phyloP scores from a whole-genome alignment of 2,888 invertebrate genomes.

The Ceramica pisi region DNA sequence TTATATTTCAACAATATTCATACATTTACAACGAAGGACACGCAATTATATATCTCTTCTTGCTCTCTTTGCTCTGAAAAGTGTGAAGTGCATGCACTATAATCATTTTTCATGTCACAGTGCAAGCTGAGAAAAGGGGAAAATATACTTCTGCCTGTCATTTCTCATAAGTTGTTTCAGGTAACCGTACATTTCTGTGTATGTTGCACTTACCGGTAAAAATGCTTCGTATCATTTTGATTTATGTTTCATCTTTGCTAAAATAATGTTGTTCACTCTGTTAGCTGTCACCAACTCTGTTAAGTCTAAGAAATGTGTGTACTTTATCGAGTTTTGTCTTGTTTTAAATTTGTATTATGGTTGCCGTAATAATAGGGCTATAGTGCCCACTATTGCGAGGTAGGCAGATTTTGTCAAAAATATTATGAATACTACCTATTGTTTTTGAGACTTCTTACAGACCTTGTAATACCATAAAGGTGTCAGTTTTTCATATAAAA shows the following conservation, averaged over 20 bases:
- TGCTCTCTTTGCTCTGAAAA: slow-evolving; percentile 1
- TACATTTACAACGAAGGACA: slow-evolving; percentile 28
- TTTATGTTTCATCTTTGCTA: not conserved
- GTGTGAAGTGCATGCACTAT: slow-evolving; percentile 33
- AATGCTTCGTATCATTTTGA: slow-evolving; percentile 6
- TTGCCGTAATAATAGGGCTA: not conserved
- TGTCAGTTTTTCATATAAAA: too few species aligned
- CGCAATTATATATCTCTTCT: slow-evolving; percentile 29
- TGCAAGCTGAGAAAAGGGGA: slow-evolving; percentile 6
- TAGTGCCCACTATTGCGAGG: not conserved
- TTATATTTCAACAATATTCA: slow-evolving; percentile 1
- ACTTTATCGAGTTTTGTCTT: not conserved
- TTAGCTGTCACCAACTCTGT: not conserved
- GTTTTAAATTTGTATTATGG: not conserved
- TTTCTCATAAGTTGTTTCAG: slow-evolving; percentile 2
- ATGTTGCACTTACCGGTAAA: slow-evolving; percentile 9
- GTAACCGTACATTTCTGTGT: not conserved
- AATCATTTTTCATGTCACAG: slow-evolving; percentile 44
- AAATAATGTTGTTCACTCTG: not conserved
- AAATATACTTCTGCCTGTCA: slow-evolving; percentile 35
- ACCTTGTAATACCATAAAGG: too few species aligned
- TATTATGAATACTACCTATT: too few species aligned
- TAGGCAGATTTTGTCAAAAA: too few species aligned
- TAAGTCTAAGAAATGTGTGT: not conserved
- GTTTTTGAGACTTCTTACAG: too few species aligned